phyloP scores from a whole-genome alignment of 2,113 vertebrate species.

The Anser brachyrhynchus region DNA sequence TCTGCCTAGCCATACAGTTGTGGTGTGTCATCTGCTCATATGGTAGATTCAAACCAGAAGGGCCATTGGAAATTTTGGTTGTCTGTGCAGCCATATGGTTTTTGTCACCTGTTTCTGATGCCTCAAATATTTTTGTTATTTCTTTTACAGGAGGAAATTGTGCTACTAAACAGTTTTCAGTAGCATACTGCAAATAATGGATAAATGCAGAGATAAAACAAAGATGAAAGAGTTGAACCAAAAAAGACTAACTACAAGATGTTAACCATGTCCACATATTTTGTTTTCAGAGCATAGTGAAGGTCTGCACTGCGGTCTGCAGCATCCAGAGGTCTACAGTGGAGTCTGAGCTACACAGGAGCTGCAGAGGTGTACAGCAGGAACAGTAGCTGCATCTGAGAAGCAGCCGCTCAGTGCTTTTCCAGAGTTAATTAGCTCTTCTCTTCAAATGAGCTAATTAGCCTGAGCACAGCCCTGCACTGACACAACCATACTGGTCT shows the following conservation, averaged over 20 bases:
- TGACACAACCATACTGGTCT: constrained; percentile 9
- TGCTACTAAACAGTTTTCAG: not conserved
- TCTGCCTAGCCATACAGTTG: not conserved
- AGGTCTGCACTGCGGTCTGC: not conserved
- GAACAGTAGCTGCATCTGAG: not conserved
- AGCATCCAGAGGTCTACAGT: not conserved
- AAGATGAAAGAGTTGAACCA: not conserved
- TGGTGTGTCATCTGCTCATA: not conserved
- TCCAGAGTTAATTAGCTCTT: constrained; percentile 50
- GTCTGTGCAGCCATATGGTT: not conserved
- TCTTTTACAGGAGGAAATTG: not conserved
- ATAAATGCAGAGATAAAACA: not conserved
- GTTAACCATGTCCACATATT: not conserved
- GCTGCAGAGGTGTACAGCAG: not conserved
- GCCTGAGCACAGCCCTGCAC: constrained; percentile 16
- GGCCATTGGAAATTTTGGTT: not conserved
- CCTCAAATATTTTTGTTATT: not conserved
- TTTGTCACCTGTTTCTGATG: not conserved
- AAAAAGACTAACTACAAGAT: not conserved
- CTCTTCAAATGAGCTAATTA: constrained; percentile 59
- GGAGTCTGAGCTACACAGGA: not conserved
- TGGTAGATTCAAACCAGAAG: not conserved
- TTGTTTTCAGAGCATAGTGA: not conserved
- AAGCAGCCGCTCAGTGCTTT: not conserved
- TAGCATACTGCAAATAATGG: not conserved